Evolutionary conservation across 2,113 vertebrate genomes (phyloP).

Genomic region (Callipepla californica): DNA sequence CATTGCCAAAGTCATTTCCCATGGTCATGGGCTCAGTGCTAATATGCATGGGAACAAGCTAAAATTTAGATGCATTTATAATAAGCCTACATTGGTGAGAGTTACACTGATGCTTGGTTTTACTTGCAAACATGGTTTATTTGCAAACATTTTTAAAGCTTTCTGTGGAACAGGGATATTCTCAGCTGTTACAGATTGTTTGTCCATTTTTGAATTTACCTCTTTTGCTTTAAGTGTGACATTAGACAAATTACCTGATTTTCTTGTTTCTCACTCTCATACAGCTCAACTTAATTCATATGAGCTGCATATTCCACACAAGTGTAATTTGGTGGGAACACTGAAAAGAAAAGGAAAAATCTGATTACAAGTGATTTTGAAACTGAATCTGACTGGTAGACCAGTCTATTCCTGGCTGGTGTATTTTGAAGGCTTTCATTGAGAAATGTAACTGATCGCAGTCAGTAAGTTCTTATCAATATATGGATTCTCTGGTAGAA

Average conservation of each 20-base stretch:
- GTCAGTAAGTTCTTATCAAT: not conserved
- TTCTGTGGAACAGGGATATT: not conserved
- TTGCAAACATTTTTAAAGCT: not conserved
- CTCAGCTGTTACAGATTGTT: not conserved
- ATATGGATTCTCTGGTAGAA: not conserved
- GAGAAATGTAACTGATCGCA: not conserved
- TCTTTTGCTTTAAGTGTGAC: not conserved
- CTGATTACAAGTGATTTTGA: not conserved
- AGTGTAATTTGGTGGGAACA: not conserved
- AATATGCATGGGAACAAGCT: not conserved
- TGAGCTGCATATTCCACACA: not conserved
- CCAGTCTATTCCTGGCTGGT: not conserved
- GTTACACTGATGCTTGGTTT: not conserved
- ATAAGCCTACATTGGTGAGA: not conserved
- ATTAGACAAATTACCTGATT: not conserved
- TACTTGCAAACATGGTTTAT: not conserved
- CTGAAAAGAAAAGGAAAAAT: not conserved
- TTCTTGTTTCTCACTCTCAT: not conserved
- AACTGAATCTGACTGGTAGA: not conserved
- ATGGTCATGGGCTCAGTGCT: not conserved
- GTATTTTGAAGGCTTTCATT: not conserved
- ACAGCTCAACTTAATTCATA: not conserved
- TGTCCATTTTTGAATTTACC: not conserved
- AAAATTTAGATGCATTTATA: not conserved
- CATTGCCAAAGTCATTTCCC: not conserved